Evolutionary conservation across 2,113 vertebrate genomes (phyloP), one percentile per base, ranked within the genome.

Genomic region (Pomatorhinus ruficollis): DNA sequence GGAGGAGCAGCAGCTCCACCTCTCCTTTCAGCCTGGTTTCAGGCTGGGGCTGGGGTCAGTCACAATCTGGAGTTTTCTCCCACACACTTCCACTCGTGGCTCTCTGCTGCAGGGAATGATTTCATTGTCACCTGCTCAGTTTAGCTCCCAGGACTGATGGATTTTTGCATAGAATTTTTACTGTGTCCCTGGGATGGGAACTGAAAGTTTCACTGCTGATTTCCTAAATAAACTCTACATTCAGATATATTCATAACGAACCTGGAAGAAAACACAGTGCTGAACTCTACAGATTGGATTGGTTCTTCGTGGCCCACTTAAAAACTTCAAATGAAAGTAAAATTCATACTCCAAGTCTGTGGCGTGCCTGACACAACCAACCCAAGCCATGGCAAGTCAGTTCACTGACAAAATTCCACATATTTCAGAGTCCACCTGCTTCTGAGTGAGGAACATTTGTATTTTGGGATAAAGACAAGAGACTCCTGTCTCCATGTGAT

Each of bases 231-330:
- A 84, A 66, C 64, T 31, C 68, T 11, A 11, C 28, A 66, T 28
- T 70, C 17, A 42, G 37, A 52, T 44, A 33, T 2, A 70, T 12
- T 54, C 14, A 5, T 40, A 27, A 22, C 0, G 1, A 16, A 66
- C 30, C 33, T 42, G 75, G 28, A 87, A 63, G 70, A 76, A 93
- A 91, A 66, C 35, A 31, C 4, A 75, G 39, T 4, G 28, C 47
- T 27, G 30, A 78, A 63, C 11, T 13, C 39, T 42, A 57, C 47
- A 30, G 19, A 61, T 59, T 27, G 2, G 4, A 76, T 64, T 60
- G n/a, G 39, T 30, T 88, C 86, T 69, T 80, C 44, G 24, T 0
- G 8, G 56, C 24, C 65, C n/a, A 33, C 37, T 79, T 63, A 24
- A 37, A 71, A 92, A 35, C 70, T 35, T 68, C 57, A 44, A n/a